Evolutionary conservation across 2,797 vertebrate genomes (phyloP), one percentile per base, ranked within the genome.

Genomic region (Aythya fuligula): DNA sequence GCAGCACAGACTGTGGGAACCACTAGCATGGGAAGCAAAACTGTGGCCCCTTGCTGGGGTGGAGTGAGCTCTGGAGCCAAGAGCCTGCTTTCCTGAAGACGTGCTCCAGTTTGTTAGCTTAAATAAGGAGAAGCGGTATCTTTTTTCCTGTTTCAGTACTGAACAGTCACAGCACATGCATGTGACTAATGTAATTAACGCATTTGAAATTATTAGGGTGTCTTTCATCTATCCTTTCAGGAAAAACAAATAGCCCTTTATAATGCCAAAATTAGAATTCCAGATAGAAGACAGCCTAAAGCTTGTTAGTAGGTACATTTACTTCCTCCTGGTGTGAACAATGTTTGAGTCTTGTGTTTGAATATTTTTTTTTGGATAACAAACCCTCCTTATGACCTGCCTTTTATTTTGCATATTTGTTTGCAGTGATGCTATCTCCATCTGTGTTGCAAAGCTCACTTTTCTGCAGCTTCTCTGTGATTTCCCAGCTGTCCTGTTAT

Each of bases 401-500:
- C 87, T 95, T 96, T 97, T 97, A 95, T 97, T 96, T 96, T 96
- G 95, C 96, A 60, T 96, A 97, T 94, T 96, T 95, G 89, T 97
- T 96, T 97, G 95, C 97, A 94, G 92, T 96, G 95, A 94, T 96
- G 95, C 97, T 96, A 75, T 94, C 95, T 97, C 96, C 96, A 94
- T 96, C 97, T 97, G 72, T 97, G 94, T 97, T 96, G 97, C 98
- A 97, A 97, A 97, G 97, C 95, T 97, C 97, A 92, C 97, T 97
- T 97, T 97, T 98, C 97, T 97, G 96, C 97, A 97, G 94, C 97
- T 97, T 95, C 96, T 97, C 96, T 98, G 96, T 97, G 90, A 96
- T 98, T 97, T 98, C 98, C 98, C 98, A 98, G 98, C 98, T 98
- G 98, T 98, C 98, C 98, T 99, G 98, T 99, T 98, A 98, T 98